phyloP scores from a whole-genome alignment of 64 coral and sea anemone species.

The Hydrozoanthus tunicans region DNA sequence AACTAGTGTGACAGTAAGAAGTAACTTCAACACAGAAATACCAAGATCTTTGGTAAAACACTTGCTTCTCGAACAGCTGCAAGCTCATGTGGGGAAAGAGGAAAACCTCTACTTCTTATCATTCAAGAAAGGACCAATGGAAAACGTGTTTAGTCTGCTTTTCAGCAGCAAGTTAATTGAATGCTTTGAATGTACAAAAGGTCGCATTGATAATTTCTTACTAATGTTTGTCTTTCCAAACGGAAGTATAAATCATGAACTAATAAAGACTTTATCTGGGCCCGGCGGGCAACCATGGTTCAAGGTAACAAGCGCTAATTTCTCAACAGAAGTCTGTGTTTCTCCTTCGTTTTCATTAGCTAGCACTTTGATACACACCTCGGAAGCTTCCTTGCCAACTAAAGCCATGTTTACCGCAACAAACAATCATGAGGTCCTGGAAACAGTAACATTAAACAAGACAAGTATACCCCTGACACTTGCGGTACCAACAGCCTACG shows the following conservation, averaged over 20 bases:
- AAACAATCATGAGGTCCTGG: not conserved
- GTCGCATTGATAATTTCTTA: not conserved
- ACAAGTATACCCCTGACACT: not conserved
- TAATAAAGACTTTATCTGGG: not conserved
- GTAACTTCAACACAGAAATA: not conserved
- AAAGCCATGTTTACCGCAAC: not conserved
- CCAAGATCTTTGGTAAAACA: not conserved
- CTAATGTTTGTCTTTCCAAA: conserved; percentile 12
- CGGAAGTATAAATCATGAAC: conserved; percentile 15
- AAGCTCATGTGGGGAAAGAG: not conserved
- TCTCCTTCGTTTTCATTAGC: not conserved
- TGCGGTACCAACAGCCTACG: not conserved
- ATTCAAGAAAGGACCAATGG: conserved; percentile 2
- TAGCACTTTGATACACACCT: not conserved
- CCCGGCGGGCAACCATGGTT: not conserved
- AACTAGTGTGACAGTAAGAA: conserved; percentile 4
- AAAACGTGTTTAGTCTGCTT: not conserved
- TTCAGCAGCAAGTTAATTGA: conserved; percentile 8
- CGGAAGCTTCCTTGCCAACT: not conserved
- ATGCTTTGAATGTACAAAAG: not conserved
- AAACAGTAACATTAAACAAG: not conserved
- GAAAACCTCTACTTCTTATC: conserved; percentile 6
- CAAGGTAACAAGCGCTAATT: not conserved
- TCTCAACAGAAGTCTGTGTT: not conserved
- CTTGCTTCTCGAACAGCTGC: not conserved